Conservation (phyloP, 2,113 vertebrate species). For the Sinocyclocheilus grahami region DNA sequence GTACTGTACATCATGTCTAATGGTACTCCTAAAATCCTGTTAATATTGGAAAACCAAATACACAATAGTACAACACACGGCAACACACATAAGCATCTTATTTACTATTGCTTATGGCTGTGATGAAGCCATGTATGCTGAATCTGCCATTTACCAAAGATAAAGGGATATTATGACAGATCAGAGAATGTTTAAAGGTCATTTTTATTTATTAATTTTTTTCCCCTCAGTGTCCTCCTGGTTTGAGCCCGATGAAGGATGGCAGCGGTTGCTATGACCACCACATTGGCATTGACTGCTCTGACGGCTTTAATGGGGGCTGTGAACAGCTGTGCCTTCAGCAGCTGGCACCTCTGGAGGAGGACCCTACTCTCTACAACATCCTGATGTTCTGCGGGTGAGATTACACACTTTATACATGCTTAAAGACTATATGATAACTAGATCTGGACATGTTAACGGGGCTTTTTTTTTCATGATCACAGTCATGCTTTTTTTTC, state of each 20-base stretch:
- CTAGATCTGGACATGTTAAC: not conserved
- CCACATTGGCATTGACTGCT: conserved; percentile 95
- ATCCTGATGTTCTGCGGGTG: conserved; percentile 99
- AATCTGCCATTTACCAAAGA: not conserved
- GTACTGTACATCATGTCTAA: too few species aligned
- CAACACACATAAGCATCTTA: not conserved
- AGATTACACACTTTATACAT: conserved; percentile 59
- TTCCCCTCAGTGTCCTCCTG: conserved; percentile 82
- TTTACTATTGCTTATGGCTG: not conserved
- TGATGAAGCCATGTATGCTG: not conserved
- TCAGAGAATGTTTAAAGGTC: not conserved
- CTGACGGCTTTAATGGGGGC: conserved; percentile 95
- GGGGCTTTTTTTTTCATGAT: not conserved
- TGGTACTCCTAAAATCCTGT: too few species aligned
- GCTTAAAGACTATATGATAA: too few species aligned
- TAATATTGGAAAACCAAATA: too few species aligned
- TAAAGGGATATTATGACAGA: not conserved
- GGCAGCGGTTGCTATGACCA: conserved; percentile 95
- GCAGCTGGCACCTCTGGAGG: conserved; percentile 91
- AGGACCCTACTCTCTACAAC: conserved; percentile 92
- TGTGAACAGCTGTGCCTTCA: conserved; percentile 98
- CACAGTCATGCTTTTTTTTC: not conserved
- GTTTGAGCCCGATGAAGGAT: conserved; percentile 98
- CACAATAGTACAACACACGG: not conserved
- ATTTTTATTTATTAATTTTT: not conserved